phyloP scores from a whole-genome alignment of 2,888 invertebrate genomes.

The Dicranocentrus wangi region DNA sequence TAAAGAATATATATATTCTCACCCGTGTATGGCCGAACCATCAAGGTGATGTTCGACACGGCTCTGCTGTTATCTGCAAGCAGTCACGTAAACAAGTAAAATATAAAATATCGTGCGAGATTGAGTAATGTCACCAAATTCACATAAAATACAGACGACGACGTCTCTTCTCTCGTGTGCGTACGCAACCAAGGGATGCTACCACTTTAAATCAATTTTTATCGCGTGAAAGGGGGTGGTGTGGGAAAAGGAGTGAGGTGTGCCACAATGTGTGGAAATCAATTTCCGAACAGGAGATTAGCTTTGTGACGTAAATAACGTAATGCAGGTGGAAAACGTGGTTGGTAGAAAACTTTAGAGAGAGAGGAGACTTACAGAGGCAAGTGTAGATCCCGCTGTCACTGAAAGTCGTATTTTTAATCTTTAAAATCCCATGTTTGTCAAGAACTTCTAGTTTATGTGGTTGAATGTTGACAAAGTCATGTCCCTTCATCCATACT shows the following conservation, averaged over 20 bases:
- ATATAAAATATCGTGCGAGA: too few species aligned
- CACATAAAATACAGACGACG: too few species aligned
- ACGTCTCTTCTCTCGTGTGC: too few species aligned
- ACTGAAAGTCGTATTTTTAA: conserved; percentile 85
- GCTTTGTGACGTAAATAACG: too few species aligned
- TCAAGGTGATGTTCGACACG: conserved; percentile 70
- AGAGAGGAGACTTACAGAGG: conserved; percentile 79
- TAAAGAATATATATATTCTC: too few species aligned
- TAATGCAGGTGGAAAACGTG: too few species aligned
- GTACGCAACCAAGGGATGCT: too few species aligned
- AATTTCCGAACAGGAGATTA: conserved; percentile 48
- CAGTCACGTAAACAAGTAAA: background rate
- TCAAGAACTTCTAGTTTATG: conserved; percentile 90
- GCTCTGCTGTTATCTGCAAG: conserved; percentile 67
- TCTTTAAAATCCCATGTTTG: conserved; percentile 89
- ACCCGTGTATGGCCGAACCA: conserved; percentile 68
- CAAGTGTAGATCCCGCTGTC: conserved; percentile 92
- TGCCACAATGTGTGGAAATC: conserved; percentile 1
- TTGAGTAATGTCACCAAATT: too few species aligned
- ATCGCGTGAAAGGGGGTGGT: too few species aligned
- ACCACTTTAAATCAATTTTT: too few species aligned
- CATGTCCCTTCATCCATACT: conserved; percentile 91
- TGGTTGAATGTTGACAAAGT: conserved; percentile 80
- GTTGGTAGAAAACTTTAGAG: too few species aligned
- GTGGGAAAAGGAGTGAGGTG: too few species aligned